Percentiles rank a stretch among this genome's conserved stretches.
phyloP scores from a whole-genome alignment of 2,113 vertebrate genomes.

The Pelobates fuscus region DNA sequence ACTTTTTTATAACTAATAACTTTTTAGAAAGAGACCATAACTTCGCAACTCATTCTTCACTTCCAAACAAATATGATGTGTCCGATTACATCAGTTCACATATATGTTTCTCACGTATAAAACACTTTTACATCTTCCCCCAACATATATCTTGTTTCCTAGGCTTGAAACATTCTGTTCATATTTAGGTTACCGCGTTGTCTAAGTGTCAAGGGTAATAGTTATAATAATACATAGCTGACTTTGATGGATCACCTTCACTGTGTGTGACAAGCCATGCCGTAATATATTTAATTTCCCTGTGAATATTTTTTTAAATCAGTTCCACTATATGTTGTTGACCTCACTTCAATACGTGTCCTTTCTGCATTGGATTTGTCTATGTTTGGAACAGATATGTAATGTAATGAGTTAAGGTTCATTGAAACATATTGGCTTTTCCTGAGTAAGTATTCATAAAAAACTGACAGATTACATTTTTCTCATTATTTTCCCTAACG shows the following conservation, averaged over 20 bases:
- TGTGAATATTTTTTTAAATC: not conserved
- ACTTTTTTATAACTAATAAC: no score
- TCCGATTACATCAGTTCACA: no score
- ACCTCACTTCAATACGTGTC: not conserved
- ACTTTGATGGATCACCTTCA: not conserved
- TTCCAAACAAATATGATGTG: no score
- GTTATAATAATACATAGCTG: not conserved
- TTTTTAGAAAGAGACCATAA: no score
- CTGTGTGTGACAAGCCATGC: not conserved
- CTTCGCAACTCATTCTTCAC: no score
- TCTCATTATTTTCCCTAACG: constrained; percentile 29
- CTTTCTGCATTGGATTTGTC: constrained; percentile 10
- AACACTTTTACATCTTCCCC: no score
- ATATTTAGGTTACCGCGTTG: not conserved
- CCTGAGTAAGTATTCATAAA: not conserved
- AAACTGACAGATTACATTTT: constrained; percentile 32
- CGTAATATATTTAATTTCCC: not conserved
- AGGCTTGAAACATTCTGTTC: no score
- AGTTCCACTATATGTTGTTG: constrained; percentile 10
- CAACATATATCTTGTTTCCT: no score
- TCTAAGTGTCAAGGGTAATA: not conserved
- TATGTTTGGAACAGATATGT: not conserved
- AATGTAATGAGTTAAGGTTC: constrained; percentile 34
- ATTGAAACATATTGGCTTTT: not conserved
- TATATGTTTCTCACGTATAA: no score